Conservation (phyloP, 37 sponge, comb jelly and placozoan genomes). For the Theonella swinhoei region DNA sequence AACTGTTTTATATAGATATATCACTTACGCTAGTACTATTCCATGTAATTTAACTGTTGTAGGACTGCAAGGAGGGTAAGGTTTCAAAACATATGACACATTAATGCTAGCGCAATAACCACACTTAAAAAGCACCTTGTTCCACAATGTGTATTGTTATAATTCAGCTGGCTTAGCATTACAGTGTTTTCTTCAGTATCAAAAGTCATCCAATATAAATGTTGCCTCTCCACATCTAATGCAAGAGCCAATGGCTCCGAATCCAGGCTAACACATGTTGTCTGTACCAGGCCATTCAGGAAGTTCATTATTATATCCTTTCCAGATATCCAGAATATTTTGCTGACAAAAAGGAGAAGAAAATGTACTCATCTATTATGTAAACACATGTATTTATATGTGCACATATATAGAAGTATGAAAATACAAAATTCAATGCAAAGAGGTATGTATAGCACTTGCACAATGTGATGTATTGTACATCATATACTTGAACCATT, state of each 20-base stretch:
- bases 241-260: slow-evolving; percentile 2
- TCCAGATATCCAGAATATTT: slow-evolving; percentile 16
- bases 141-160: slow-evolving; percentile 7
- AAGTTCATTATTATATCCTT: background rate
- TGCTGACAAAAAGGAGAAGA: background rate
- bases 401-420: no score
- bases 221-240: slow-evolving; percentile 5
- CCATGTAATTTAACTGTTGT: background rate
- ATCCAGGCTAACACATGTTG: background rate
- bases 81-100: background rate
- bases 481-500: background rate
- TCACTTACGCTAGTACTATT: background rate
- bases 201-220: slow-evolving; percentile 22
- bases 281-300: slow-evolving; percentile 14
- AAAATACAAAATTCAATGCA: no score
- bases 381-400: no score
- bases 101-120: no score
- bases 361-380: background rate
- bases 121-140: background rate
- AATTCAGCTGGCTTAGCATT: slow-evolving; percentile 32
- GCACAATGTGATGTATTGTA: no score
- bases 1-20: no score
- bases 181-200: background rate
- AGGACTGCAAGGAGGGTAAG: background rate
- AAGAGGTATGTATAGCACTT: no score